Evolutionary conservation across 2,113 vertebrate species (phyloP).

Genomic region (Myiopsitta monachus): DNA sequence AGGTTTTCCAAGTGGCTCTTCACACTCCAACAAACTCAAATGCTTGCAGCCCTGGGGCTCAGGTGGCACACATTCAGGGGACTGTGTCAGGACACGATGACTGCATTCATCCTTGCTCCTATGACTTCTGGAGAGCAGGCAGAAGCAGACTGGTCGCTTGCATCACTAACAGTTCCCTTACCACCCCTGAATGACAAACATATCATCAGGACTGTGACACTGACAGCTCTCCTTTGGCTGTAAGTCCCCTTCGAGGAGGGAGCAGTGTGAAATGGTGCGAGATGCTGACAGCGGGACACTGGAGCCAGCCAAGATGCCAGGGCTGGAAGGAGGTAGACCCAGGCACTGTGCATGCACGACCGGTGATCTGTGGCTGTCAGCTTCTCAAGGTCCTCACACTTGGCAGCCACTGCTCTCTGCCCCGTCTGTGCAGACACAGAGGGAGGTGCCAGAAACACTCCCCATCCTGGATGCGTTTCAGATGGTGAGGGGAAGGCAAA

Average conservation of each 20-base stretch:
- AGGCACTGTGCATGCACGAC: background rate
- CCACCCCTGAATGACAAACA: background rate
- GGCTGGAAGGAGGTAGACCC: background rate
- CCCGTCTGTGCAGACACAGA: slow-evolving; percentile 22
- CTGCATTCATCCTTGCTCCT: background rate
- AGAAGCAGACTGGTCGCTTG: background rate
- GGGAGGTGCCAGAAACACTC: background rate
- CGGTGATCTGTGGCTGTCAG: slow-evolving; percentile 48
- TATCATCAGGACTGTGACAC: background rate
- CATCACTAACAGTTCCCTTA: background rate
- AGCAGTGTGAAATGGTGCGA: fast-evolving
- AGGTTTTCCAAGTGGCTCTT: background rate
- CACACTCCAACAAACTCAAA: background rate
- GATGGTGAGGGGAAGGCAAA: background rate
- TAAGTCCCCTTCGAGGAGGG: background rate
- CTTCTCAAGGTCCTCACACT: background rate
- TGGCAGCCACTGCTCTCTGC: background rate
- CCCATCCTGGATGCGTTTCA: background rate
- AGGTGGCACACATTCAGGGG: fast-evolving
- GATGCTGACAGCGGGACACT: background rate
- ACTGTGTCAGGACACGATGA: fast-evolving
- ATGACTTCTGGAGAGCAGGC: background rate
- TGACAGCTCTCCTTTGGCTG: background rate
- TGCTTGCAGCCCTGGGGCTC: background rate
- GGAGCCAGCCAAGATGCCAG: background rate